phyloP scores from a whole-genome alignment of 2,888 invertebrate species.

The Netelia fuscicornis region DNA sequence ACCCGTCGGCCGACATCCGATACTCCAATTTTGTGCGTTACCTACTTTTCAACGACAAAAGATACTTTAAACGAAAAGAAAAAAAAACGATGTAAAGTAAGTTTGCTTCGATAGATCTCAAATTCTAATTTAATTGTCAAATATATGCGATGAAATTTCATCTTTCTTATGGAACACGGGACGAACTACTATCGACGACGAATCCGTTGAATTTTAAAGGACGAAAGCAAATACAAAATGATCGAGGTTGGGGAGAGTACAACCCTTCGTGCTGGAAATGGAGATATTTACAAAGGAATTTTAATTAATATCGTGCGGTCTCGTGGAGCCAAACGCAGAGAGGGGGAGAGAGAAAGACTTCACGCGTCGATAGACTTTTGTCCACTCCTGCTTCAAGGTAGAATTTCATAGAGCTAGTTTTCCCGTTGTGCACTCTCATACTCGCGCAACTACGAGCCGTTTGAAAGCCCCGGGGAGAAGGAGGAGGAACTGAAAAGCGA shows the following conservation, averaged over 20 bases:
- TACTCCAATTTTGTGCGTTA: constrained; percentile 5
- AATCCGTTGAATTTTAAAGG: constrained; percentile 17
- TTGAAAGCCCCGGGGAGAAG: constrained; percentile 41
- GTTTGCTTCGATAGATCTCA: too few relatives aligned
- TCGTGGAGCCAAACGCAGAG: constrained; percentile 41
- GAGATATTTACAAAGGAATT: constrained; percentile 38
- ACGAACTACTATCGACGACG: background rate
- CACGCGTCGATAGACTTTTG: constrained; percentile 7
- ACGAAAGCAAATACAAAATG: constrained; percentile 7
- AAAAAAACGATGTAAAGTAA: background rate
- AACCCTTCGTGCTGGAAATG: constrained; percentile 1
- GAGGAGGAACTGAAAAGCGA: constrained; percentile 70
- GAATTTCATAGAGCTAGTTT: constrained; percentile 5
- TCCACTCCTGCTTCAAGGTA: background rate
- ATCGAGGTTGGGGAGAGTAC: background rate
- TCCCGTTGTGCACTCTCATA: background rate
- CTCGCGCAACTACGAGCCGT: constrained; percentile 19
- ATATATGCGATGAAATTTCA: too few relatives aligned
- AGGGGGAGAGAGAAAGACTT: background rate
- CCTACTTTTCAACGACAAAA: background rate
- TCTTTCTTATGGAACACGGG: too few relatives aligned
- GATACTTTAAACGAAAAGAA: background rate
- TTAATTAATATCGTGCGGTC: constrained; percentile 58
- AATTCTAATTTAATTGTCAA: too few relatives aligned
- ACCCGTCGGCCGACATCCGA: background rate